phyloP scores from a whole-genome alignment of 2,888 invertebrate genomes.

The Patella depressa region DNA sequence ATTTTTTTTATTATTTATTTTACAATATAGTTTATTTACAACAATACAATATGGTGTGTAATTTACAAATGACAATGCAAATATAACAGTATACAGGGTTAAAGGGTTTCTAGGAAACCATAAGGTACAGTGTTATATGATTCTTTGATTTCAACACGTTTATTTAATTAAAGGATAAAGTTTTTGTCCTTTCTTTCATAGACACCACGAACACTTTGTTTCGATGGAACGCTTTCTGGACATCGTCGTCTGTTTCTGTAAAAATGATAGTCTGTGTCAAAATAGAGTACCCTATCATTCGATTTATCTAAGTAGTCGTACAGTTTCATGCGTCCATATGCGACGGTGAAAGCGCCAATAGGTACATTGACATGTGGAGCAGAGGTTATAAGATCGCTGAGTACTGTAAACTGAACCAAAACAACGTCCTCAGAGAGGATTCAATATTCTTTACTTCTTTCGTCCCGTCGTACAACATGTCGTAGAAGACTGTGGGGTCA shows the following conservation, averaged over 20 bases:
- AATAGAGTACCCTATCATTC: conserved; percentile 60
- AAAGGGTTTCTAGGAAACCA: neutral
- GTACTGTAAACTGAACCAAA: neutral
- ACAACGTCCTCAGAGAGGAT: neutral
- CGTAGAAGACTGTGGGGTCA: neutral
- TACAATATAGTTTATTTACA: too few species aligned
- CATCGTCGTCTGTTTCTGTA: conserved; percentile 25
- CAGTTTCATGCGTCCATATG: conserved; percentile 62
- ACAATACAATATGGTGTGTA: neutral
- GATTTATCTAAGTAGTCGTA: conserved; percentile 61
- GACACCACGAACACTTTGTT: conserved; percentile 5
- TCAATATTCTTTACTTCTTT: neutral
- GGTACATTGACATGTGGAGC: neutral
- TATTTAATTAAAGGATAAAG: neutral
- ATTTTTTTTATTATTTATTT: neutral
- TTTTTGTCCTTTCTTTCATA: neutral
- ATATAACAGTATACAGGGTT: neutral
- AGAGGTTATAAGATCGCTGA: neutral
- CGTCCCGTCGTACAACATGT: neutral
- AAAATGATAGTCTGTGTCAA: conserved; percentile 69
- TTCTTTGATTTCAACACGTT: neutral
- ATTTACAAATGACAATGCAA: neutral
- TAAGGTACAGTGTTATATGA: neutral
- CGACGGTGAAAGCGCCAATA: conserved; percentile 68
- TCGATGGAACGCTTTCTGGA: conserved; percentile 23